Conservation (phyloP, 2,888 invertebrate species). For the Drosophila kanekoi region DNA sequence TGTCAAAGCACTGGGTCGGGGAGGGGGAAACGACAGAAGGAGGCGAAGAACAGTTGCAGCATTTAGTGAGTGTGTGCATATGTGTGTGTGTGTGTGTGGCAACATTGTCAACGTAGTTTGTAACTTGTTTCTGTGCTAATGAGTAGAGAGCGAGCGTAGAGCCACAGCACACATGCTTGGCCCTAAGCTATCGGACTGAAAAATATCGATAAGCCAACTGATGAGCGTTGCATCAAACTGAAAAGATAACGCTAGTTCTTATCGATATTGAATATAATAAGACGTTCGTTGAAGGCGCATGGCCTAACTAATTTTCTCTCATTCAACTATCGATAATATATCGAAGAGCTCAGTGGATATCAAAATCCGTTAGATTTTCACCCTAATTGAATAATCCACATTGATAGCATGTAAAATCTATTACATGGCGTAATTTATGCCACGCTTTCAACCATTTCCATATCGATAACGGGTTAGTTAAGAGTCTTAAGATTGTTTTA, state of each 20-base stretch:
- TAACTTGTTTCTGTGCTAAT: constrained; percentile 36
- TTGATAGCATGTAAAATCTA: too few species aligned
- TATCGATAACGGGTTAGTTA: too few species aligned
- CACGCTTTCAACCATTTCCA: too few species aligned
- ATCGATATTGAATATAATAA: background rate
- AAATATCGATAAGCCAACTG: constrained; percentile 1
- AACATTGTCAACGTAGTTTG: constrained; percentile 25
- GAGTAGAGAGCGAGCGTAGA: constrained; percentile 6
- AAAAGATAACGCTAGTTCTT: background rate
- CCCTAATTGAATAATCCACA: too few species aligned
- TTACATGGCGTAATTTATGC: too few species aligned
- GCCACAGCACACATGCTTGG: background rate
- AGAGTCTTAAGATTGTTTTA: too few species aligned
- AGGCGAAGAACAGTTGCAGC: background rate
- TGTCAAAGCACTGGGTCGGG: constrained; percentile 34
- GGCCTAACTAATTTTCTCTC: background rate
- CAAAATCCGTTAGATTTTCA: background rate
- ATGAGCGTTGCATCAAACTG: background rate
- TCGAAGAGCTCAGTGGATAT: too few species aligned
- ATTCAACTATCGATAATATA: background rate
- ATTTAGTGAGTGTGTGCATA: constrained; percentile 12
- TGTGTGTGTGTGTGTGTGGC: constrained; percentile 7
- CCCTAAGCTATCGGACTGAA: background rate
- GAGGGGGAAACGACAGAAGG: background rate
- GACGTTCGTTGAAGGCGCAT: too few species aligned